Conservation (phyloP, 53 echinoderm and acorn worm genomes). For the Hippasteria phrygiana region DNA sequence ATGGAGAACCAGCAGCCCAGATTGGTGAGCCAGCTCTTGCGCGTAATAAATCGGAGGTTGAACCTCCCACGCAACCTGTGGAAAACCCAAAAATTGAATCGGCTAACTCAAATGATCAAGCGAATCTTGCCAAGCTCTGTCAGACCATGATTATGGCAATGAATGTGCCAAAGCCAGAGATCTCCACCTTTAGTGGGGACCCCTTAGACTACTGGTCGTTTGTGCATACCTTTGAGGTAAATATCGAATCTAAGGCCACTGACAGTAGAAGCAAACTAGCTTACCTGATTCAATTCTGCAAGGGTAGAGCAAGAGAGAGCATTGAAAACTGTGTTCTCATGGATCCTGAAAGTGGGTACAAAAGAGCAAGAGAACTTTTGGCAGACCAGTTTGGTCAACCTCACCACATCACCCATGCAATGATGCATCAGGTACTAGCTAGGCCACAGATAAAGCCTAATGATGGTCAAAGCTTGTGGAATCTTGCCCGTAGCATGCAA, state of each 20-base stretch:
- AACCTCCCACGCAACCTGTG: not conserved
- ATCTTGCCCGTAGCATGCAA: constrained; percentile 15
- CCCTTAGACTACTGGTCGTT: constrained; percentile 38
- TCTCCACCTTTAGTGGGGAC: constrained; percentile 10
- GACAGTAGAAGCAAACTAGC: constrained; percentile 29
- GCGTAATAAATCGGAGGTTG: not conserved
- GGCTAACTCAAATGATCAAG: too few relatives aligned
- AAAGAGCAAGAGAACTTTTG: constrained; percentile 22
- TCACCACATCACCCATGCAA: not conserved
- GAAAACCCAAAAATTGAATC: too few relatives aligned
- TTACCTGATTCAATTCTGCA: constrained; percentile 61
- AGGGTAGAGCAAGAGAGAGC: constrained; percentile 36
- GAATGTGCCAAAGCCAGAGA: constrained; percentile 56
- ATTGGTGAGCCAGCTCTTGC: too few relatives aligned
- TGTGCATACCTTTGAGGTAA: constrained; percentile 41
- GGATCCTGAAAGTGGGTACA: constrained; percentile 35
- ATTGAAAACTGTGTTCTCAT: constrained; percentile 58
- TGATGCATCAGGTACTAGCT: constrained; percentile 8
- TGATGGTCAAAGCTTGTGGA: constrained; percentile 7
- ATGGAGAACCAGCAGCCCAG: too few relatives aligned
- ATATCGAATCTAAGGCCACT: constrained; percentile 22
- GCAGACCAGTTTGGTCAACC: constrained; percentile 52
- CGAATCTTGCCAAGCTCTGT: not conserved
- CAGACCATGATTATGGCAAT: not conserved
- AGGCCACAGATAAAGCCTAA: constrained; percentile 9